Conservation (phyloP, 1,140 invertebrate genomes). For the Drosophila quadrilineata region DNA sequence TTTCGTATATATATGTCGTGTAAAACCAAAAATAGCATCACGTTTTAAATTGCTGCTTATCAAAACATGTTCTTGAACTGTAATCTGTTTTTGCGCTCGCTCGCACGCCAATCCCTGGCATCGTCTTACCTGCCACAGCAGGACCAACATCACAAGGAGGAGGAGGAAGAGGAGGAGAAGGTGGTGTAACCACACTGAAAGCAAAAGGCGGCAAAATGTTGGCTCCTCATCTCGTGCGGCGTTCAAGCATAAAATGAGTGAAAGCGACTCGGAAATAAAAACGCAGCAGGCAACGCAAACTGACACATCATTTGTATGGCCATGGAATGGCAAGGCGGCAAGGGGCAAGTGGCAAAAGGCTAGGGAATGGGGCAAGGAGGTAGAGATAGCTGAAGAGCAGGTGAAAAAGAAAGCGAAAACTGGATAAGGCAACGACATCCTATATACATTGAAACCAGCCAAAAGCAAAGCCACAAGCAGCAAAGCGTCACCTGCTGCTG, state of each 20-base stretch:
- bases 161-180: background rate
- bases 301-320: slow-evolving; percentile 73
- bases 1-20: slow-evolving; percentile 12
- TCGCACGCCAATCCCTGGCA: slow-evolving; percentile 33
- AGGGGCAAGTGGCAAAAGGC: background rate
- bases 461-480: slow-evolving; percentile 19
- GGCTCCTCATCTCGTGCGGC: slow-evolving; percentile 44
- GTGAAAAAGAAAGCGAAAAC: background rate
- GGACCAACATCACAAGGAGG: no score
- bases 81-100: slow-evolving; percentile 74
- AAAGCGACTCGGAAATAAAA: slow-evolving; percentile 71
- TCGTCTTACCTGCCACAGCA: slow-evolving; percentile 15
- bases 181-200: slow-evolving; percentile 33
- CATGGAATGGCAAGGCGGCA: background rate
- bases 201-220: slow-evolving; percentile 47
- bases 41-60: slow-evolving; percentile 80
- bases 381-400: background rate
- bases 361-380: no score
- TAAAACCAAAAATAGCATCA: slow-evolving; percentile 78
- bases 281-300: slow-evolving; percentile 70
- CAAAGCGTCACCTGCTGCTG: slow-evolving; percentile 47
- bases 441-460: slow-evolving; percentile 75
- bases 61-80: slow-evolving; percentile 77
- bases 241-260: slow-evolving; percentile 72
- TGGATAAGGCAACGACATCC: slow-evolving; percentile 4